Base-by-base conservation (phyloP, 1,140 invertebrate species). In the Zaprionus taronus region DNA sequence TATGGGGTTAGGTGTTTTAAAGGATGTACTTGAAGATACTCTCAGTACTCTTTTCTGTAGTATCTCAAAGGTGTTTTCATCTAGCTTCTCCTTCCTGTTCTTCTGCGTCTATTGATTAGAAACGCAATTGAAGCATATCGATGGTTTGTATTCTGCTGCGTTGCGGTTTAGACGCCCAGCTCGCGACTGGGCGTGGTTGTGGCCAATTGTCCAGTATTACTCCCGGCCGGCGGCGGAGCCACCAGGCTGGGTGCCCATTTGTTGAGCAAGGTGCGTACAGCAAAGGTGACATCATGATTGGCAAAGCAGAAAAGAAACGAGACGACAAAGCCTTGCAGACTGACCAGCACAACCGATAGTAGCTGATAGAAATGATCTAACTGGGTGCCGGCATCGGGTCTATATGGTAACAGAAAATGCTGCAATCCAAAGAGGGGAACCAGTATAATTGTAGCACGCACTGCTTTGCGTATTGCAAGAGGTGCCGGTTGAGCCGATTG, bases 261-360 rank as follows among this genome's bases (percentile, higher is more conserved):
- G 71, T 93, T 92, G 5, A 93, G 69, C 49, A 93, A 84, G n/a
- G 83, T 91, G 31, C 93, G 91, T 5, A 94, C 83, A 11, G 93
- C 93, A 17, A 93, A 92, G 55, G 93, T 92, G 14, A 98, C 97
- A 94, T 98, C 97, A 76, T 97, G 96, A 92, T 98, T 98, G 83
- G 96, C 97, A 93, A 98, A 98, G 91, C 97, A 98, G 92, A 98
- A 98, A 4, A 98, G 94, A 26, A 97, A 94, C 0, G 97, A 95
- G 0, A 98, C 96, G 72, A 96, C 96, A 12, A 97, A 94, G 61
- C 97, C 97, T 96, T 98, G 98, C 71, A 97, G 95, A 31, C 97
- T 97, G 17, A 96, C 95, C 1, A 97, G 94, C 9, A 98, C 91
- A 4, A 97, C 96, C 0, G 96, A 96, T 15, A 96, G 89, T 51